A percentile compares a stretch with the other conserved stretches of the same genome.
phyloP scores from a whole-genome alignment of 2,113 vertebrate species.

The Pipra filicauda region DNA sequence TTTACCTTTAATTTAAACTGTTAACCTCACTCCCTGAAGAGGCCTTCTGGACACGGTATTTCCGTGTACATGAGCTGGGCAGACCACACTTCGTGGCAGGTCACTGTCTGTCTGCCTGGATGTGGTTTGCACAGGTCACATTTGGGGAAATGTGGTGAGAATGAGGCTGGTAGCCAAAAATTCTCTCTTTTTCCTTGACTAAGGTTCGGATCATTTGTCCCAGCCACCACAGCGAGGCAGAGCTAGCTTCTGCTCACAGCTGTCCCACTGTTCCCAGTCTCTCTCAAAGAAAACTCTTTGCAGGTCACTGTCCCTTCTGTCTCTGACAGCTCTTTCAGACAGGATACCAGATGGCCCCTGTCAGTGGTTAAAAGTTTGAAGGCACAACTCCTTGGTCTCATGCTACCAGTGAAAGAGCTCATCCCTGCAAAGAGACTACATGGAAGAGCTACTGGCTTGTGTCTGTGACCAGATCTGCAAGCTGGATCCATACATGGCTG shows the following conservation, averaged over 20 bases:
- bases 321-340: not conserved
- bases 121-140: not conserved
- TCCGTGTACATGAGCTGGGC: not conserved
- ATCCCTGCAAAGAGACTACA: not conserved
- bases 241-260: not conserved
- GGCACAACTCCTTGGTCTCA: not conserved
- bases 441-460: not conserved
- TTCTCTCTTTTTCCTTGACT: not conserved
- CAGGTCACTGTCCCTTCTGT: not conserved
- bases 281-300: not conserved
- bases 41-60: not conserved
- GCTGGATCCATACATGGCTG: not conserved
- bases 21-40: not conserved
- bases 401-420: not conserved
- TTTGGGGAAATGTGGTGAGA: not conserved
- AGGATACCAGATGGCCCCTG: rapidly evolving
- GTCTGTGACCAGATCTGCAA: not conserved
- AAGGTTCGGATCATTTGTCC: not conserved
- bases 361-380: not conserved
- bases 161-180: not conserved
- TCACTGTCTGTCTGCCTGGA: not conserved
- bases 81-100: not conserved
- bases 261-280: not conserved
- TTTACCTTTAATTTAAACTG: not conserved
- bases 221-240: not conserved